Percentiles rank a stretch among this genome's conserved stretches.
Evolutionary conservation across 2,797 vertebrate species (phyloP).

Genomic region (Semaprochilodus insignis): DNA sequence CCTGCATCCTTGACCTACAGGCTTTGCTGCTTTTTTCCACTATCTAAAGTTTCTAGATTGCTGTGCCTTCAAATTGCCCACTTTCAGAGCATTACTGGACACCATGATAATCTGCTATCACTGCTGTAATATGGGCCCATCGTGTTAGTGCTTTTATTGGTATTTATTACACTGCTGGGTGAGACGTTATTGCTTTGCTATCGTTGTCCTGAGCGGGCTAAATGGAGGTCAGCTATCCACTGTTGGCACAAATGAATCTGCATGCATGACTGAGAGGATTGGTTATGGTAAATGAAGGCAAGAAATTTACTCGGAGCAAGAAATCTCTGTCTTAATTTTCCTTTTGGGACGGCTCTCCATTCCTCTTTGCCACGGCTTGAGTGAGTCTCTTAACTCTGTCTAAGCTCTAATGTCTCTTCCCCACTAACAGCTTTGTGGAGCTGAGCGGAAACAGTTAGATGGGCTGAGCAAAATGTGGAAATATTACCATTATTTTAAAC

Average conservation of each 20-base stretch:
- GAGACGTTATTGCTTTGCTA: conserved; percentile 45
- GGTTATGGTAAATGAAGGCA: conserved; percentile 39
- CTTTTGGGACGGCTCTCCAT: background rate
- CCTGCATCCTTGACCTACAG: conserved; percentile 15
- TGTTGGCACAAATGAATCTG: conserved; percentile 42
- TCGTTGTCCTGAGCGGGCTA: conserved; percentile 41
- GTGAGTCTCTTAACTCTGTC: background rate
- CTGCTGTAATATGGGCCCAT: conserved; percentile 38
- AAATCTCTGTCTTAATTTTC: conserved; percentile 35
- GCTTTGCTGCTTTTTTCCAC: background rate
- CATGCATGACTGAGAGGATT: conserved; percentile 50
- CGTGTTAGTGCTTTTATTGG: conserved; percentile 50
- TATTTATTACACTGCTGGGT: conserved; percentile 53
- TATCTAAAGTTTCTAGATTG: background rate
- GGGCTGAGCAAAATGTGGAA: background rate
- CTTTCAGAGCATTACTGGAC: conserved; percentile 14
- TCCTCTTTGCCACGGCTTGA: background rate
- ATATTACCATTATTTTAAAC: background rate
- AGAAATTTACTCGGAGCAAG: conserved; percentile 2
- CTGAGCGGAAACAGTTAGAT: background rate
- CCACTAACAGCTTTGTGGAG: background rate
- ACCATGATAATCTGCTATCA: conserved; percentile 45
- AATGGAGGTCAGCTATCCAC: conserved; percentile 41
- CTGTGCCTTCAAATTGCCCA: background rate
- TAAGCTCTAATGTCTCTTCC: background rate